Conservation (phyloP, 2,888 invertebrate species). For the Sphecodes monilicornis region DNA sequence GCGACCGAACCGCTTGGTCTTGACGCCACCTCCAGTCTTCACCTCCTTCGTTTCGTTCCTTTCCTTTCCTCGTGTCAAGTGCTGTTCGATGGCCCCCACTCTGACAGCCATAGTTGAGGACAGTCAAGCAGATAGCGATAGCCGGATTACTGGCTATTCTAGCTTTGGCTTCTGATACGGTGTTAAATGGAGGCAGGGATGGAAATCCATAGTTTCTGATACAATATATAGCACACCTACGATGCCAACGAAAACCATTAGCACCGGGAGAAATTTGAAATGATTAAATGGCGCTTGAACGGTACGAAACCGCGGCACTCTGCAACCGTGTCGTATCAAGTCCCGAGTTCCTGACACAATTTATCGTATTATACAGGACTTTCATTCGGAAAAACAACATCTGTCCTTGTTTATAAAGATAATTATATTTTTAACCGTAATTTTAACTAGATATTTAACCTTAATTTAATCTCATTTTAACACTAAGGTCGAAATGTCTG, state of each 20-base stretch:
- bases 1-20: slow-evolving; percentile 68
- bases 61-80: slow-evolving; percentile 55
- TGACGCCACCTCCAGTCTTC: slow-evolving; percentile 41
- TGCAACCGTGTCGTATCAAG: not conserved
- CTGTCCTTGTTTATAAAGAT: not conserved
- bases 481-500: no score
- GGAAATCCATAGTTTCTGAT: not conserved
- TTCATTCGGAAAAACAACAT: not conserved
- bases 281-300: not conserved
- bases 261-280: not conserved
- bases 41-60: slow-evolving; percentile 55
- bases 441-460: not conserved
- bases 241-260: not conserved
- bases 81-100: slow-evolving; percentile 46
- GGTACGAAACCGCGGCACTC: not conserved
- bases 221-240: not conserved
- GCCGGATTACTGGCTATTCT: slow-evolving; percentile 37
- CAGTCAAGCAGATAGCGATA: slow-evolving; percentile 56
- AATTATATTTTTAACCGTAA: not conserved
- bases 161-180: slow-evolving; percentile 15
- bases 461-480: no score
- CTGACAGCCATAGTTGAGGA: slow-evolving; percentile 18
- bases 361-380: not conserved
- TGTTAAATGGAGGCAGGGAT: not conserved
- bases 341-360: not conserved